phyloP scores from a whole-genome alignment of 2,888 invertebrate species.

The Lordiphosa andalusiaca region DNA sequence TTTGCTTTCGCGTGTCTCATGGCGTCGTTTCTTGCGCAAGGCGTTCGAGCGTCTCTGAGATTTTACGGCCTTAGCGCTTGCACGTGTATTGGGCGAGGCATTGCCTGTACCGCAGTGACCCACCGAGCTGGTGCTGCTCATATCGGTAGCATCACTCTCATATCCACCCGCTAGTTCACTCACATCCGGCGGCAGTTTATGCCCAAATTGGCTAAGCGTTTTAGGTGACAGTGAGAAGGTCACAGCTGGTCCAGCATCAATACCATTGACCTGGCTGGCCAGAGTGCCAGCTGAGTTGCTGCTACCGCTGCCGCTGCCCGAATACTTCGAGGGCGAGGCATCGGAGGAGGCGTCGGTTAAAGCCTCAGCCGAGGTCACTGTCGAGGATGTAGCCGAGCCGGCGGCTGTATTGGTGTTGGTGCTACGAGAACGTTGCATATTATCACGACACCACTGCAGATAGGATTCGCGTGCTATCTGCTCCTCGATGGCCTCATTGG shows the following conservation, averaged over 20 bases:
- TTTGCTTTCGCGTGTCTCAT: conserved; percentile 55
- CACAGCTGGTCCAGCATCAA: conserved; percentile 24
- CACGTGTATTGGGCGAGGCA: conserved; percentile 62
- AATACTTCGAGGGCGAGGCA: conserved; percentile 77
- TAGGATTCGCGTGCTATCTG: conserved; percentile 93
- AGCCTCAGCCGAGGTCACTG: conserved; percentile 76
- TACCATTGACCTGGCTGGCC: conserved; percentile 24
- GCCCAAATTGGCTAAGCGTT: conserved; percentile 55
- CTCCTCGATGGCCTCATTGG: conserved; percentile 93
- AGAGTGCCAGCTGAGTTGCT: conserved; percentile 34
- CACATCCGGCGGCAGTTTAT: conserved; percentile 61
- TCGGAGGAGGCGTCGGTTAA: conserved; percentile 64
- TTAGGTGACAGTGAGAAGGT: conserved; percentile 61
- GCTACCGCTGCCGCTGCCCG: conserved; percentile 41
- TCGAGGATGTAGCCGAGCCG: conserved; percentile 72
- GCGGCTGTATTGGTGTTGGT: conserved; percentile 54
- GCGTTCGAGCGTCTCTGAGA: conserved; percentile 51
- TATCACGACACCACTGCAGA: conserved; percentile 88
- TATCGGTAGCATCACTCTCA: conserved; percentile 79
- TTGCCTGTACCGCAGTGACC: conserved; percentile 62
- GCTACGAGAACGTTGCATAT: conserved; percentile 82
- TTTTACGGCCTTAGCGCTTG: conserved; percentile 42
- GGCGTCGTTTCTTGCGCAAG: conserved; percentile 69
- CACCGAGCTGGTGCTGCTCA: conserved; percentile 79
- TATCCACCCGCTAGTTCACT: conserved; percentile 56